phyloP scores from a whole-genome alignment of 2,797 vertebrate genomes.

The Coreius guichenoti region DNA sequence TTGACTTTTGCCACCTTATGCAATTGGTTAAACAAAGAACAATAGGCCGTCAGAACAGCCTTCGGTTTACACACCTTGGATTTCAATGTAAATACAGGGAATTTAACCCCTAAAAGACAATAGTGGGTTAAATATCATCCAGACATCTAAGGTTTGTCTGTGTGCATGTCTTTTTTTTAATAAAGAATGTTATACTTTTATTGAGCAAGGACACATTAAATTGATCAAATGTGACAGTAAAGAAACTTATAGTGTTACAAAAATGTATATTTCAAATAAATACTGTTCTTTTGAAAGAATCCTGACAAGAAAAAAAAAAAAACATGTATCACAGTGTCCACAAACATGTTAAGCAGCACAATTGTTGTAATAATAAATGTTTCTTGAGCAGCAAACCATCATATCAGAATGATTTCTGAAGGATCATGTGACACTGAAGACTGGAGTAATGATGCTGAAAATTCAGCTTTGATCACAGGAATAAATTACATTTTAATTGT shows the following conservation, averaged over 20 bases:
- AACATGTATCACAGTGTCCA: neutral
- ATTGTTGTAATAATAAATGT: too few relatives aligned
- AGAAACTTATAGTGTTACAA: neutral
- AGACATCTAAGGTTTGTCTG: neutral
- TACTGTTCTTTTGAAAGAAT: neutral
- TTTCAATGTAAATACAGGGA: conserved; percentile 10
- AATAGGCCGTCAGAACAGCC: neutral
- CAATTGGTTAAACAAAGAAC: conserved; percentile 10
- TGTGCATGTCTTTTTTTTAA: neutral
- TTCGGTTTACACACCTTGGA: conserved; percentile 27
- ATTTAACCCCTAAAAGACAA: neutral
- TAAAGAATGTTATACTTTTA: neutral
- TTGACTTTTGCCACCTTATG: conserved; percentile 44
- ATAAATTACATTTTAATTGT: too few relatives aligned
- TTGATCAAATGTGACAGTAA: neutral
- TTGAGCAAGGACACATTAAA: neutral
- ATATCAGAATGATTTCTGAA: too few relatives aligned
- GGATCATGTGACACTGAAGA: too few relatives aligned
- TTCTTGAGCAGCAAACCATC: too few relatives aligned
- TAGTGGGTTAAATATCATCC: neutral
- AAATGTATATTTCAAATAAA: neutral
- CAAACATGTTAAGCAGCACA: neutral
- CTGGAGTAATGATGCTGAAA: too few relatives aligned
- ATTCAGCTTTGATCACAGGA: too few relatives aligned
- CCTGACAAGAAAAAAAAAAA: too few relatives aligned